Evolutionary conservation across 2,113 vertebrate species (phyloP), one percentile per base, ranked within the genome.

Genomic region (Tringa solitaria): DNA sequence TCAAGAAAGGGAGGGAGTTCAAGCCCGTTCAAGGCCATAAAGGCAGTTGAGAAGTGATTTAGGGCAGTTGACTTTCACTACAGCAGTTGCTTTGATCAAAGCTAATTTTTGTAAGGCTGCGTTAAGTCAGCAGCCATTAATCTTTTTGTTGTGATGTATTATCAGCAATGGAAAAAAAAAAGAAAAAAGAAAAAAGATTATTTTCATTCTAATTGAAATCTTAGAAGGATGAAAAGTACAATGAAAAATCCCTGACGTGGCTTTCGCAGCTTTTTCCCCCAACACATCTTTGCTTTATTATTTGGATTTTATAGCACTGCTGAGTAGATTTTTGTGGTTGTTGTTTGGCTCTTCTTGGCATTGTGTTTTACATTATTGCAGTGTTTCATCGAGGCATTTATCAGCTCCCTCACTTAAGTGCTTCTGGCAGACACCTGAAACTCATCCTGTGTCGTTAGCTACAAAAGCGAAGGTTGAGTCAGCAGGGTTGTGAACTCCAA

Each of bases 81-180:
- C 64, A 83, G 61, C 86, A 57, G 39, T 75, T 93, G 33, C 86
- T 96, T 93, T 94, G 95, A 90, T 94, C 95, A 93, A 84, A 96
- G 88, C 92, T 94, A 53, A 75, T 90, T 94, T 96, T 84, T 93
- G 64, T 75, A 85, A 93, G 68, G 54, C 84, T 67, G 23, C 0
- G 0, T 90, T 84, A 96, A 94, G 83, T 88, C 83, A 87, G 85
- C n/a, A 95, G 80, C 80, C 54, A 68, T 86, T 95, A 85, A 94
- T 93, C 83, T 94, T 90, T 93, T 90, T 96, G 76, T 83, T 89
- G 85, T 86, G 92, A 32, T 86, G 48, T 77, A 81, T 48, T 85
- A 93, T 81, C 68, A 54, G 83, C 83, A 89, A 89, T 75, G 65
- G 51, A 26, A 16, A 43, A 24, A 26, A 16, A 43, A 17, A 45